Base-by-base conservation (phyloP, 2,888 invertebrate species). In the Trypoxylon attenuatum region DNA sequence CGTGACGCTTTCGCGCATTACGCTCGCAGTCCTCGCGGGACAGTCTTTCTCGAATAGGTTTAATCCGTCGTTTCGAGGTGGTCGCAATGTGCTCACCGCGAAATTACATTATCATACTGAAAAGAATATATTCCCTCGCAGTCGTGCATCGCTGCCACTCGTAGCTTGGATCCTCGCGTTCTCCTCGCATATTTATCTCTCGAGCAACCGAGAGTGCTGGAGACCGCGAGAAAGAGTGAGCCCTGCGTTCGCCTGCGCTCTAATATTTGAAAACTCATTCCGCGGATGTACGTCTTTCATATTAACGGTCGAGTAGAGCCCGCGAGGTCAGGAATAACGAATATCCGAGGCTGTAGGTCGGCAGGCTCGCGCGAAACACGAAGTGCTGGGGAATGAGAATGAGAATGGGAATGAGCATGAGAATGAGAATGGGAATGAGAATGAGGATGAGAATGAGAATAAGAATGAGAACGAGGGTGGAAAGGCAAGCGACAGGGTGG, bases 321-420 rank as follows among this genome's bases (percentile, higher is more conserved):
- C 0, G 10, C 33, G 33, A 33, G 33, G 33, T 10, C 33, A 13
- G 33, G 33, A 33, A 10, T 33, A 27, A 27, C 27, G 27, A 27
- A 33, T 33, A 33, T 33, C 33, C 33, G 13, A 6, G 33, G 13
- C n/a, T 33, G 13, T 33, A 33, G 33, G 33, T 13, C 33, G 33
- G 1, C n/a, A 8, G 1, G 2, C 6, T 6, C 8, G 8, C 6
- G 8, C 8, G 27, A 1, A 2, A 13, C 16, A 8, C 16, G 41
- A 10, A 13, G 6, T 15, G 49, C 21, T 27, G 16, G 49, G 29
- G 27, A 49, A 25, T 23, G 49, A 49, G 27, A 49, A 23, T 38
- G 52, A 52, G 39, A 52, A 41, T 21, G 52, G 38, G 52, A 39
- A 38, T 15, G 33, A 33, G 33, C n/a, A 33, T 13, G 33, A 33